These are phyloP conservation scores for Triops cancriformis DNA, from an alignment of 1,140 invertebrate species.

Conservation along the genomic window DNA sequence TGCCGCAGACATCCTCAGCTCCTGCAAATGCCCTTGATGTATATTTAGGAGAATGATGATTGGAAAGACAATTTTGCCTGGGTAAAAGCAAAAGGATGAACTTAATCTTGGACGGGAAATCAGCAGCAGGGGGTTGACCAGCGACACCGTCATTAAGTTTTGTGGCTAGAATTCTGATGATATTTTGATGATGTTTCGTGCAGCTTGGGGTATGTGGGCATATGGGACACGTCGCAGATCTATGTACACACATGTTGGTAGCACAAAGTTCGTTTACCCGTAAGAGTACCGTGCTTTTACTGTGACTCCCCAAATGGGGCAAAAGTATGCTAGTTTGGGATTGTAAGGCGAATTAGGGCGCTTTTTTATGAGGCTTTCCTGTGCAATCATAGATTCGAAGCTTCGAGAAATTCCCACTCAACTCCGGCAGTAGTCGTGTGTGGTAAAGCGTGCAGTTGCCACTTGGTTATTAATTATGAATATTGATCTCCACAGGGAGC, in stretches of 20 bases:
- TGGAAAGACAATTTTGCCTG: neutral
- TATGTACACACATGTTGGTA: neutral
- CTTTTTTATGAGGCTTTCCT: too few relatives aligned
- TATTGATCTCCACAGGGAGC: conserved; percentile 5
- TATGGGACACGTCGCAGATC: neutral
- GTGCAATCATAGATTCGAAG: neutral
- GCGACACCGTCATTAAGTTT: neutral
- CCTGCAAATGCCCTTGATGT: conserved; percentile 3
- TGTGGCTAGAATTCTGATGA: neutral
- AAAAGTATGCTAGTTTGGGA: too few relatives aligned
- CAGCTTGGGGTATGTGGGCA: neutral
- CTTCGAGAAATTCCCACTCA: neutral
- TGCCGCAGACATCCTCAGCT: conserved; percentile 8
- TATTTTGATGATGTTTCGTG: neutral
- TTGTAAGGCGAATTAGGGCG: too few relatives aligned
- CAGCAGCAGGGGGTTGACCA: conserved; percentile 11
- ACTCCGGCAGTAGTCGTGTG: neutral
- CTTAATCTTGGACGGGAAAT: neutral
- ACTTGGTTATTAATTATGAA: conserved; percentile 7
- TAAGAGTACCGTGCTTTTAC: neutral
- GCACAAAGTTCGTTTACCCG: neutral
- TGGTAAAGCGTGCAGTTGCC: conserved; percentile 7
- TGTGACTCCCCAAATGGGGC: neutral
- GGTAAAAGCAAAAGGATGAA: neutral
- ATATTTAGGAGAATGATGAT: conserved; percentile 14